A percentile compares a stretch with the other conserved stretches of the same genome.
These are phyloP conservation scores for Aspiorhynchus laticeps DNA, from an alignment of 2,113 vertebrate species.

Conservation along the genomic window DNA sequence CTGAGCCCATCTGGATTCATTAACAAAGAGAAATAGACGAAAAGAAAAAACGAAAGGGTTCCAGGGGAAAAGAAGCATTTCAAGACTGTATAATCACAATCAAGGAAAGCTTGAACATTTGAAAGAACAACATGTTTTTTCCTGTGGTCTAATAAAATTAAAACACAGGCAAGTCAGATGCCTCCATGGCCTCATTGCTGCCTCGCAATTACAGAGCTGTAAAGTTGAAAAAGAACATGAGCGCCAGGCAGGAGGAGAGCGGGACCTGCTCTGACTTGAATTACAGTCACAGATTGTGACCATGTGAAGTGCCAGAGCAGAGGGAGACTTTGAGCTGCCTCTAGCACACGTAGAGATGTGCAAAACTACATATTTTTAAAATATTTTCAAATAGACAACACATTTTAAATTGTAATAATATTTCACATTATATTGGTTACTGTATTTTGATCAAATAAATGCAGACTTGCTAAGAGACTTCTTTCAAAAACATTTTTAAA, in stretches of 20 bases:
- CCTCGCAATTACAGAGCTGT: slow-evolving; percentile 80
- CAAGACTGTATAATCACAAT: slow-evolving; percentile 72
- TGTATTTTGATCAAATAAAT: neutral
- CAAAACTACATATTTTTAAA: neutral
- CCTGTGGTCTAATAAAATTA: slow-evolving; percentile 85
- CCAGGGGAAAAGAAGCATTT: slow-evolving; percentile 57
- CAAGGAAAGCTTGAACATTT: slow-evolving; percentile 77
- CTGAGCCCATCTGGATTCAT: slow-evolving; percentile 79
- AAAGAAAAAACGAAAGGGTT: slow-evolving; percentile 65
- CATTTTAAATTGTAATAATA: neutral
- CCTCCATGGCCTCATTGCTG: slow-evolving; percentile 69
- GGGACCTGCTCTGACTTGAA: slow-evolving; percentile 75
- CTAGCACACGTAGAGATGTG: neutral
- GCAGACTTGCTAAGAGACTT: neutral
- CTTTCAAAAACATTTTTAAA: neutral
- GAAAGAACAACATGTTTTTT: slow-evolving; percentile 85
- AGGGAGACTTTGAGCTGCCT: slow-evolving; percentile 40
- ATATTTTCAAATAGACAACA: neutral
- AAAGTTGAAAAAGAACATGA: slow-evolving; percentile 67
- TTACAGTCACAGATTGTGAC: slow-evolving; percentile 85
- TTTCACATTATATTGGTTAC: neutral
- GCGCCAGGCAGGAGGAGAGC: slow-evolving; percentile 44
- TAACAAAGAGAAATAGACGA: slow-evolving; percentile 73
- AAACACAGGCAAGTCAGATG: slow-evolving; percentile 74
- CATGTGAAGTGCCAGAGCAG: slow-evolving; percentile 80